Percentiles rank a stretch among this genome's conserved stretches.
These are phyloP conservation scores for Idaea biselata DNA, from an alignment of 2,888 invertebrate genomes.

Conservation along the genomic window DNA sequence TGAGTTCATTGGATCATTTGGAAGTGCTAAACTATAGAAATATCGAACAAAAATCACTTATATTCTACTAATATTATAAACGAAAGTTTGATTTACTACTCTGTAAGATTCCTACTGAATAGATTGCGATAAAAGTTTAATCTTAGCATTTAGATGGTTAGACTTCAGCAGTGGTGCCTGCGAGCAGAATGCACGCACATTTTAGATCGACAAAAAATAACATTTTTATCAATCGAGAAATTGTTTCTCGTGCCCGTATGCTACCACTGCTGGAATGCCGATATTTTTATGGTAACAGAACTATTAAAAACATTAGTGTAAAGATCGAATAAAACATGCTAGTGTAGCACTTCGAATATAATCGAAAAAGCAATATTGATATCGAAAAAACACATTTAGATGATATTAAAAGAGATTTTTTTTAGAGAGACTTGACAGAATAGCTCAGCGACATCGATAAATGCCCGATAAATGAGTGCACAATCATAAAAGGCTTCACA, in stretches of 20 bases:
- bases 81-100: too few relatives aligned
- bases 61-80: background rate
- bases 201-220: too few relatives aligned
- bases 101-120: too few relatives aligned
- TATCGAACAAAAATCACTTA: background rate
- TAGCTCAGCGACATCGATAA: slow-evolving; percentile 66
- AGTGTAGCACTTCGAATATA: slow-evolving; percentile 14
- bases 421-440: slow-evolving; percentile 49
- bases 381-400: slow-evolving; percentile 14
- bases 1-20: background rate
- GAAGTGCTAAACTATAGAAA: background rate
- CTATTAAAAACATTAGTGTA: background rate
- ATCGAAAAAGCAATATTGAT: slow-evolving; percentile 10
- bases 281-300: too few relatives aligned
- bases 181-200: too few relatives aligned
- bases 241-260: too few relatives aligned
- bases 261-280: too few relatives aligned
- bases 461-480: slow-evolving; percentile 53
- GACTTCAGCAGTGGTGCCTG: too few relatives aligned
- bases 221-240: too few relatives aligned
- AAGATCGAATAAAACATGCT: background rate
- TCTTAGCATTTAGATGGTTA: too few relatives aligned
- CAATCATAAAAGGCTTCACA: slow-evolving; percentile 27
- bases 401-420: slow-evolving; percentile 20
- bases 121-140: too few relatives aligned